phyloP scores from a whole-genome alignment of 2,797 vertebrate species.

The Hydrophis major region DNA sequence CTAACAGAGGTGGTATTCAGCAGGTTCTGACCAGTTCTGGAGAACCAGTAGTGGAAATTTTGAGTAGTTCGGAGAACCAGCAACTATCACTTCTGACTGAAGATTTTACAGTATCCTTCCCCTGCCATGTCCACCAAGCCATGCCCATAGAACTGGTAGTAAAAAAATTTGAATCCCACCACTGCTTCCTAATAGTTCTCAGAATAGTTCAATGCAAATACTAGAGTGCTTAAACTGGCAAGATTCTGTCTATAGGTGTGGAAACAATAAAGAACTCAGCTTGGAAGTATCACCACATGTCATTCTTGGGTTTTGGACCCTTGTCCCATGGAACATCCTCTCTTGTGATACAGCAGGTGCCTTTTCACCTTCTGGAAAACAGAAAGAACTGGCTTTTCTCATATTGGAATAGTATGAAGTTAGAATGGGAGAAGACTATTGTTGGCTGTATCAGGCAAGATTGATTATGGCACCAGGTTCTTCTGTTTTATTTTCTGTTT shows the following conservation, averaged over 20 bases:
- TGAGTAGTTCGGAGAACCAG: no score
- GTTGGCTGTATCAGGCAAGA: not conserved
- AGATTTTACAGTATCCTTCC: no score
- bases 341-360: not conserved
- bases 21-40: no score
- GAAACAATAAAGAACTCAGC: not conserved
- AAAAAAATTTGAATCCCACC: no score
- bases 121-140: no score
- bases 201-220: not conserved
- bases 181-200: not conserved
- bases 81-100: no score
- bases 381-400: not conserved
- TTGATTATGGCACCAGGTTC: not conserved
- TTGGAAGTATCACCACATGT: not conserved
- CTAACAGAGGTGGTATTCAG: not conserved
- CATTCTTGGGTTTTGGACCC: not conserved
- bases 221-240: not conserved
- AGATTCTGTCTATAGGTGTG: not conserved
- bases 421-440: not conserved
- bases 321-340: not conserved
- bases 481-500: not conserved
- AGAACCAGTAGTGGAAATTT: no score
- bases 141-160: no score
- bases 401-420: not conserved
- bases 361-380: not conserved